Evolutionary conservation across 2,113 vertebrate species (phyloP).

Genomic region (Hippolais icterina): DNA sequence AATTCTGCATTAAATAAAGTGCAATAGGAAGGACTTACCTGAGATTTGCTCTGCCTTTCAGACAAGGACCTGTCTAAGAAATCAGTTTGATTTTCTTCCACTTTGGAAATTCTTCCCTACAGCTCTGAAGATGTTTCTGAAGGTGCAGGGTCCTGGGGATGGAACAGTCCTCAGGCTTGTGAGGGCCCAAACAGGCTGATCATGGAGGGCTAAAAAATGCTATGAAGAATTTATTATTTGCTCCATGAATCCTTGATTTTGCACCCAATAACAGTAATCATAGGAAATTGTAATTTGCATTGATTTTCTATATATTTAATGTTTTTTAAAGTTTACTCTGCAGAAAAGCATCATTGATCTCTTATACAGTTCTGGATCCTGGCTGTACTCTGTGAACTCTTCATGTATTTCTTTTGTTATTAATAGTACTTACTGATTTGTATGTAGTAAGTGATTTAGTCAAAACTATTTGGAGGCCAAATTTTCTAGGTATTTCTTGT

Average conservation of each 20-base stretch:
- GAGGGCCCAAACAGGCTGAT: background rate
- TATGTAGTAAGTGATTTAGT: slow-evolving; percentile 9
- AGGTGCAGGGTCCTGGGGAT: accelerated
- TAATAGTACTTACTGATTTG: slow-evolving; percentile 11
- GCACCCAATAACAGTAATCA: background rate
- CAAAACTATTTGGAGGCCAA: background rate
- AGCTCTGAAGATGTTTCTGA: background rate
- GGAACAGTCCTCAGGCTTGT: background rate
- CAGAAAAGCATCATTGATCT: slow-evolving; percentile 9
- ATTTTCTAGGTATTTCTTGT: slow-evolving; percentile 10
- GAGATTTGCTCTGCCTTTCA: background rate
- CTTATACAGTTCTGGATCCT: background rate
- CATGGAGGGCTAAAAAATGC: background rate
- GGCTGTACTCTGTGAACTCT: background rate
- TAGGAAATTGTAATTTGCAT: background rate
- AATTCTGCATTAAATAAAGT: background rate
- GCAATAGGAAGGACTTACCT: background rate
- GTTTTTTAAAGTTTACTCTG: background rate
- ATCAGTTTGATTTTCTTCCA: background rate
- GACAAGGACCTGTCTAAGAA: background rate
- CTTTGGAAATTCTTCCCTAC: background rate
- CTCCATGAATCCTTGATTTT: background rate
- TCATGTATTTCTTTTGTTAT: background rate
- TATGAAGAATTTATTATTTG: background rate
- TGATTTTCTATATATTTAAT: background rate